phyloP scores from a whole-genome alignment of 2,888 invertebrate species.

The Panopea generosa region DNA sequence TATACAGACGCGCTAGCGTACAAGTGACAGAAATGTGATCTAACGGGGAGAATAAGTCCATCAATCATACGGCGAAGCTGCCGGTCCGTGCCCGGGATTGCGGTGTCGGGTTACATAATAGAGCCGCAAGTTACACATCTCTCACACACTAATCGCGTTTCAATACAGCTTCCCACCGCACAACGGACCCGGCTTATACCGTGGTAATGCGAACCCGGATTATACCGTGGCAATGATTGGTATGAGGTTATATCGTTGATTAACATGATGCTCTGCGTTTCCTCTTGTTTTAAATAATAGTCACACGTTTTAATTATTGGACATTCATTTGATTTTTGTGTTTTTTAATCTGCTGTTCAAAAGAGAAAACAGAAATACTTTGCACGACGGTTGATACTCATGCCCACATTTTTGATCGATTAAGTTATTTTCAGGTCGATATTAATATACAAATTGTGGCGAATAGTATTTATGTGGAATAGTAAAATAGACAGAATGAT shows the following conservation, averaged over 20 bases:
- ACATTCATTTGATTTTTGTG: no score
- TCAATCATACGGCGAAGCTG: conserved; percentile 1
- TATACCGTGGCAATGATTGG: background rate
- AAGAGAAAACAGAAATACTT: no score
- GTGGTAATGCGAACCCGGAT: background rate
- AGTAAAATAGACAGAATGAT: no score
- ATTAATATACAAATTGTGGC: no score
- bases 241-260: background rate
- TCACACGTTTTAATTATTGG: no score
- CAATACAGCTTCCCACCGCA: background rate
- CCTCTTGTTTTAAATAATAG: no score
- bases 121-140: background rate
- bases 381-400: no score
- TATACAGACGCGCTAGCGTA: conserved; percentile 9
- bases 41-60: background rate
- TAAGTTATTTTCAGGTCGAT: no score
- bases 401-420: no score
- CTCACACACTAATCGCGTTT: background rate
- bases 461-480: no score
- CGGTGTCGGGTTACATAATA: conserved; percentile 7
- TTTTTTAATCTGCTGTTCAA: no score
- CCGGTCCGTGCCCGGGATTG: conserved; percentile 6
- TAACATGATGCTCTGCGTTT: no score
- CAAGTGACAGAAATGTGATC: conserved; percentile 9
- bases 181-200: background rate